Evolutionary conservation across 2,888 invertebrate genomes (phyloP), one percentile per base, ranked within the genome.

Genomic region (Corbicula japonica): DNA sequence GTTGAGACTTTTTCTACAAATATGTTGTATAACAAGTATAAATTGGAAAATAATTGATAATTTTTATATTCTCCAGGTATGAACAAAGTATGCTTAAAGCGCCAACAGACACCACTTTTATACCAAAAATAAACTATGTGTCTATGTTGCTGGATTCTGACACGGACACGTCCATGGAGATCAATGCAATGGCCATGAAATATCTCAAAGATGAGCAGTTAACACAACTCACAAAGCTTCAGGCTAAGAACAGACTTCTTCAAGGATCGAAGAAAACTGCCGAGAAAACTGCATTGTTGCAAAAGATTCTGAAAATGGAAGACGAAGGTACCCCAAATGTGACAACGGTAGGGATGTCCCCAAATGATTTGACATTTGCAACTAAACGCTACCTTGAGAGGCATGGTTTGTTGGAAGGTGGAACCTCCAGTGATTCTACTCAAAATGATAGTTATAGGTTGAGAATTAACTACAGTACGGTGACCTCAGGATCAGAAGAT

Each of bases 181-280:
- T 92, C 30, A 92, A 93, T 76, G 89, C 92, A 23, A 89, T 93
- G 87, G 92, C 93, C 5, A 90, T 93, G 91, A 93, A 93, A 73
- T 93, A 93, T 81, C 87, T 93, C 12, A 89, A 86, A 41, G 93
- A 93, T 82, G 92, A 93, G 44, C 92, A 93, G 61, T 90, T 93
- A 3, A 90, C 93, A 1, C 90, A 91, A 66, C 80, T 92, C 48
- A 92, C 90, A 1, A 91, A 89, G 72, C 80, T 88, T 26, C 89
- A 85, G 62, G 83, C 85, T 2, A 83, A 80, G 48, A 80, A 86
- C 28, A 79, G 78, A 54, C 70, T 85, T 10, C 41, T 80, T 18
- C 63, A 79, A 32, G 73, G 76, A 23, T 76, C 86, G 21, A 80
- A 75, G 61, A 80, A 83, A 65, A 73, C 79, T 23, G 66, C 74